Conservation (phyloP, 2,888 invertebrate species). For the Dichetophora obliterata region DNA sequence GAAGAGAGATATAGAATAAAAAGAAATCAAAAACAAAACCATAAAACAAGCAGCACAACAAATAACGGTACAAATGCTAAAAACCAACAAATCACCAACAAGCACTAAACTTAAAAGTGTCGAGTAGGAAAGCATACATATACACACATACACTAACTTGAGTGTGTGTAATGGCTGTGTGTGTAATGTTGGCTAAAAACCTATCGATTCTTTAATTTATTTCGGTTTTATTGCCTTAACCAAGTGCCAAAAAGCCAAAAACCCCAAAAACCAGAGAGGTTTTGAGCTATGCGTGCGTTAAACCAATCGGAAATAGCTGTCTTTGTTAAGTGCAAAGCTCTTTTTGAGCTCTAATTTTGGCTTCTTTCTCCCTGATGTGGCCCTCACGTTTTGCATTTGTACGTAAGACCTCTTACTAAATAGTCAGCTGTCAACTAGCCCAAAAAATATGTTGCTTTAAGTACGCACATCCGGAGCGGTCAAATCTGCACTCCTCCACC, state of each 20-base stretch:
- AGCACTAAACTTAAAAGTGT: conserved; percentile 35
- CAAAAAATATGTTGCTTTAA: not conserved
- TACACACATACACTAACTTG: conserved; percentile 44
- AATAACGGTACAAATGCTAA: not conserved
- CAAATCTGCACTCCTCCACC: not conserved
- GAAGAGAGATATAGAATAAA: too few relatives aligned
- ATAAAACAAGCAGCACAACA: conserved; percentile 4
- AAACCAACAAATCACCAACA: not conserved
- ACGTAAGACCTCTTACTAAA: too few relatives aligned
- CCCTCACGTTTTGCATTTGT: too few relatives aligned
- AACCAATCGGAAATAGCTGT: too few relatives aligned
- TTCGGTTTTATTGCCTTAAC: not conserved
- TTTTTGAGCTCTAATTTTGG: too few relatives aligned
- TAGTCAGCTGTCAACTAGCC: too few relatives aligned
- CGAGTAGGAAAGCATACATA: conserved; percentile 18
- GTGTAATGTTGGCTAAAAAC: not conserved
- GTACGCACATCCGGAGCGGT: not conserved
- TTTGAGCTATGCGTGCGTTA: too few relatives aligned
- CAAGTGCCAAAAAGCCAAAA: conserved; percentile 15
- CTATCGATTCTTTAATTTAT: conserved; percentile 3
- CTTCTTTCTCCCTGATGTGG: too few relatives aligned
- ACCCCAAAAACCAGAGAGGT: conserved; percentile 11
- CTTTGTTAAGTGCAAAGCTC: too few relatives aligned
- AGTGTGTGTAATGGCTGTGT: not conserved
- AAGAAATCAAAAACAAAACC: not conserved